Evolutionary conservation across 2,113 vertebrate species (phyloP).

Genomic region (Anguilla japonica): DNA sequence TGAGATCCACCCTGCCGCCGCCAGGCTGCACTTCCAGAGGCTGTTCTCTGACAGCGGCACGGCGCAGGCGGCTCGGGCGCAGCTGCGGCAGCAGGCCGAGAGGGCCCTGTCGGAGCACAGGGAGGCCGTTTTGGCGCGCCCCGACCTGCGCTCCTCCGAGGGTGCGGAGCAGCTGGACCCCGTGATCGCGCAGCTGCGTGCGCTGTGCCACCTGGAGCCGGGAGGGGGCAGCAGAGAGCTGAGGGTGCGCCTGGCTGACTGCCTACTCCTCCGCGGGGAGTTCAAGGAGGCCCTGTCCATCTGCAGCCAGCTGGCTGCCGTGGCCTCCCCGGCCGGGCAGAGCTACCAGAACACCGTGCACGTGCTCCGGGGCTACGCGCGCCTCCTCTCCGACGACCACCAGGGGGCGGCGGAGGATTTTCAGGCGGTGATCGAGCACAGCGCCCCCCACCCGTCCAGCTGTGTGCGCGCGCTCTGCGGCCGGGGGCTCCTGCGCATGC

Average conservation of each 20-base stretch:
- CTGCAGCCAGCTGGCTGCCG: conserved; percentile 76
- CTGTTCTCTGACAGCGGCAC: conserved; percentile 68
- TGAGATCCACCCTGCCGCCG: conserved; percentile 61
- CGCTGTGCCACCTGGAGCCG: conserved; percentile 78
- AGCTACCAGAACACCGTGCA: conserved; percentile 80
- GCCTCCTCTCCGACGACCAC: conserved; percentile 72
- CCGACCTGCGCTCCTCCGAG: conserved; percentile 72
- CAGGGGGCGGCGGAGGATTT: conserved; percentile 81
- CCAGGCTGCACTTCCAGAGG: conserved; percentile 68
- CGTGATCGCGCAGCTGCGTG: conserved; percentile 68
- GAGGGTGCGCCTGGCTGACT: conserved; percentile 80
- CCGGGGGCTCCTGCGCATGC: conserved; percentile 83
- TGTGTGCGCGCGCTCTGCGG: conserved; percentile 91
- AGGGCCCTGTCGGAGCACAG: conserved; percentile 71
- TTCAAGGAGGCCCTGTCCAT: conserved; percentile 67
- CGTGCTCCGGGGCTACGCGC: conserved; percentile 82
- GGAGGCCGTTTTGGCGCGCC: conserved; percentile 71
- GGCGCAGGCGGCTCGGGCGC: conserved; percentile 55
- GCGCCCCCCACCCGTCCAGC: conserved; percentile 77
- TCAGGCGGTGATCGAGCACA: conserved; percentile 82
- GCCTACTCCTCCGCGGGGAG: conserved; percentile 81
- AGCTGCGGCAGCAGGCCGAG: conserved; percentile 72
- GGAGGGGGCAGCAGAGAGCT: conserved; percentile 69
- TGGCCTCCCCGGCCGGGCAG: conserved; percentile 56
- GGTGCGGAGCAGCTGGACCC: conserved; percentile 80